phyloP scores from a whole-genome alignment of 2,888 invertebrate genomes.

The Trilocha varians region DNA sequence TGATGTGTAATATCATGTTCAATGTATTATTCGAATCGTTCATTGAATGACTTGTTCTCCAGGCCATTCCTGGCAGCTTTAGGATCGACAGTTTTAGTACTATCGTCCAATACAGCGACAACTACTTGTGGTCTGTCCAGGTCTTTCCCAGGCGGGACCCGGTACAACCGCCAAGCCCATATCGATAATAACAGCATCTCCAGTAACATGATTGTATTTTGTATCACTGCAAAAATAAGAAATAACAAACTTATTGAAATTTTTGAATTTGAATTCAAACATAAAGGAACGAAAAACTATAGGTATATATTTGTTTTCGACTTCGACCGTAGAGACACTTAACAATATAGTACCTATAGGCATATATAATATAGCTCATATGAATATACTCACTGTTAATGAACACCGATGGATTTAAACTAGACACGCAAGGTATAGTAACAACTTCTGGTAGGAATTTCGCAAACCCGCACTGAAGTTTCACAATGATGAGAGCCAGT shows the following conservation, averaged over 20 bases:
- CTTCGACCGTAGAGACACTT: neutral
- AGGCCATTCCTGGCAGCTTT: slow-evolving; percentile 27
- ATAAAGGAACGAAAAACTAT: too few species aligned
- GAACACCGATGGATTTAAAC: slow-evolving; percentile 77
- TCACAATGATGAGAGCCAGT: slow-evolving; percentile 77
- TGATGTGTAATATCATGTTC: neutral
- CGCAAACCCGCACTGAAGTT: slow-evolving; percentile 76
- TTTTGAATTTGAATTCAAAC: neutral
- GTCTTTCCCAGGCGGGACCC: slow-evolving; percentile 43
- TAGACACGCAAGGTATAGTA: slow-evolving; percentile 75
- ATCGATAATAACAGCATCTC: slow-evolving; percentile 79
- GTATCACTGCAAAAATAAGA: slow-evolving; percentile 73
- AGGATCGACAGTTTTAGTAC: slow-evolving; percentile 23
- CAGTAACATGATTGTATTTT: slow-evolving; percentile 76
- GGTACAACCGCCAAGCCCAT: slow-evolving; percentile 77
- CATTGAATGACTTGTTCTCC: slow-evolving; percentile 31
- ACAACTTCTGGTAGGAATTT: slow-evolving; percentile 70
- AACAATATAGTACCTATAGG: neutral
- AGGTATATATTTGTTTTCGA: too few species aligned
- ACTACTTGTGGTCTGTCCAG: slow-evolving; percentile 39
- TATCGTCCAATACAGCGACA: slow-evolving; percentile 49
- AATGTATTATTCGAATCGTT: slow-evolving; percentile 11
- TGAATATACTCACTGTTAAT: slow-evolving; percentile 78
- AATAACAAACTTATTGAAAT: slow-evolving; percentile 14
- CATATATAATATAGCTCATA: too few species aligned